These are phyloP conservation scores for Aradus depressus DNA, from an alignment of 2,888 invertebrate species.

Conservation along the genomic window DNA sequence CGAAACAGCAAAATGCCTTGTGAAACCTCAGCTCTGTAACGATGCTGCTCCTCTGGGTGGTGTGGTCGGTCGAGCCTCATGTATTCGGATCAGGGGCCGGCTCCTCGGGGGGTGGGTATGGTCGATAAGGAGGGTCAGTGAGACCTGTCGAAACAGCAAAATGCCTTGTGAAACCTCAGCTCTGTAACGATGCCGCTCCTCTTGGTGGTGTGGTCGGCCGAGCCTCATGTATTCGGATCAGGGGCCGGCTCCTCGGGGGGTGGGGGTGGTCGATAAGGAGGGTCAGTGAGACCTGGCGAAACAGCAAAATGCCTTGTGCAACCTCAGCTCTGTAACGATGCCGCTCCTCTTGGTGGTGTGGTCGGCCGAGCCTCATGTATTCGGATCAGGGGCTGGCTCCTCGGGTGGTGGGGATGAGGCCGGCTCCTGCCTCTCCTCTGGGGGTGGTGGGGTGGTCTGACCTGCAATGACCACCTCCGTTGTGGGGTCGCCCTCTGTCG, in stretches of 20 bases:
- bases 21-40: constrained; percentile 26
- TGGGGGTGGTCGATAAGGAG: too few species aligned
- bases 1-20: constrained; percentile 29
- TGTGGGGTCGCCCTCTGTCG: constrained; percentile 46
- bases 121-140: too few species aligned
- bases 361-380: constrained; percentile 21
- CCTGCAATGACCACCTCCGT: constrained; percentile 19
- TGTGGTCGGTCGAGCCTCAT: too few species aligned
- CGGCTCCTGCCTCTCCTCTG: constrained; percentile 1
- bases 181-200: constrained; percentile 26
- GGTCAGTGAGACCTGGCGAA: constrained; percentile 22
- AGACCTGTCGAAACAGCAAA: constrained; percentile 27
- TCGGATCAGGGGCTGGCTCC: constrained; percentile 10
- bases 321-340: constrained; percentile 25
- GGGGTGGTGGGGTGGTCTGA: constrained; percentile 15
- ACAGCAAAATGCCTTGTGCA: constrained; percentile 29
- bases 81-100: too few species aligned
- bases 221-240: too few species aligned
- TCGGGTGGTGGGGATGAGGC: constrained; percentile 9
- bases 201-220: too few species aligned
- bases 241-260: too few species aligned
- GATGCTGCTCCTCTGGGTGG: constrained; percentile 25
- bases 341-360: constrained; percentile 26
- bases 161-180: constrained; percentile 26
- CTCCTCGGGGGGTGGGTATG: too few species aligned